These are phyloP conservation scores for Calliopum simillimum DNA, from an alignment of 2,888 invertebrate species.

Conservation along the genomic window DNA sequence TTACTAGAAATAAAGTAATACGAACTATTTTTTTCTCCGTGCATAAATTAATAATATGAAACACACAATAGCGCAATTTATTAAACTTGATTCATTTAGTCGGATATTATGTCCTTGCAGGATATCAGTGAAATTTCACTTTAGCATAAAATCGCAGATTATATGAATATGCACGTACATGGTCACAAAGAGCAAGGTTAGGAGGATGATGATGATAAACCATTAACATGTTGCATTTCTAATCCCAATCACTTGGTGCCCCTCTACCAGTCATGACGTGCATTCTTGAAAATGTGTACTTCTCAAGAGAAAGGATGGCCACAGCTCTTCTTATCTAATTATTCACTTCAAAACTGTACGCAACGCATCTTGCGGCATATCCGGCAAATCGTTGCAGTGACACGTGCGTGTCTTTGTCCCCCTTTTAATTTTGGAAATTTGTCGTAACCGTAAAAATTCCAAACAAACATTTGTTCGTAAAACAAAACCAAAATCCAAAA, in stretches of 20 bases:
- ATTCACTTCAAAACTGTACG: slow-evolving; percentile 9
- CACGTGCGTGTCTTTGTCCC: slow-evolving; percentile 23
- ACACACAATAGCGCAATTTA: neutral
- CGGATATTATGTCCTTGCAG: neutral
- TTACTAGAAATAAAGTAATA: no score
- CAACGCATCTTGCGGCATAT: slow-evolving; percentile 12
- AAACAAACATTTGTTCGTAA: slow-evolving; percentile 9
- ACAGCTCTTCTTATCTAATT: slow-evolving; percentile 15
- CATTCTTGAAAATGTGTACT: neutral
- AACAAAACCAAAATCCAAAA: neutral
- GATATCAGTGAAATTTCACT: neutral
- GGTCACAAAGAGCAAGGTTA: neutral
- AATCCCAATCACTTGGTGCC: neutral
- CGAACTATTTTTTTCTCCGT: no score
- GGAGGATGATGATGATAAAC: neutral
- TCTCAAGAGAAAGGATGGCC: no score
- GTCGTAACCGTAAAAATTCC: slow-evolving; percentile 27
- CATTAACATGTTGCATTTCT: neutral
- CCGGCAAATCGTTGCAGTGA: slow-evolving; percentile 36
- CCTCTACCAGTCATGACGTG: neutral
- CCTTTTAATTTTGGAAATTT: slow-evolving; percentile 3
- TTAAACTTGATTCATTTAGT: neutral
- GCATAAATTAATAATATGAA: neutral
- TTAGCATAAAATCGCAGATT: slow-evolving; percentile 12
- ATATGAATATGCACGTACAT: slow-evolving; percentile 24